Evolutionary conservation across 2,888 invertebrate genomes (phyloP).

Genomic region (Villa cingulata): DNA sequence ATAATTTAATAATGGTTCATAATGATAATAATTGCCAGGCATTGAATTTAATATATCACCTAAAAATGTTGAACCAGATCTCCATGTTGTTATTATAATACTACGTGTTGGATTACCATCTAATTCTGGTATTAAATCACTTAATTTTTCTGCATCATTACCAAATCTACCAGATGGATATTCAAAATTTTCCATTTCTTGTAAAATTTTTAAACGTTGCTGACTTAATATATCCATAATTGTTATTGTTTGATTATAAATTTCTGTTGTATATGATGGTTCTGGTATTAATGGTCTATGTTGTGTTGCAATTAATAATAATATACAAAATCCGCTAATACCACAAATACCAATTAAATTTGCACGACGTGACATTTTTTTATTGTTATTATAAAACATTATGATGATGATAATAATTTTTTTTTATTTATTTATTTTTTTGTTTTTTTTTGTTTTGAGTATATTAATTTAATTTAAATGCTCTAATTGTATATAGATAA

Average conservation of each 20-base stretch:
- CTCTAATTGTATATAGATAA: too few species aligned
- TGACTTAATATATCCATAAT: slow-evolving; percentile 44
- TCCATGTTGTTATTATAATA: slow-evolving; percentile 76
- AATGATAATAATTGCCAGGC: slow-evolving; percentile 80
- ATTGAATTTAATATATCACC: slow-evolving; percentile 73
- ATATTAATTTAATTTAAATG: too few species aligned
- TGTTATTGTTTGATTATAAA: slow-evolving; percentile 34
- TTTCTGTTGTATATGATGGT: slow-evolving; percentile 16
- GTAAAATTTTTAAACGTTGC: slow-evolving; percentile 41
- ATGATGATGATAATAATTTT: too few species aligned
- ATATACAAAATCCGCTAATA: slow-evolving; percentile 33
- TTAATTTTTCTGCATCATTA: slow-evolving; percentile 42
- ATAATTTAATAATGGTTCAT: slow-evolving; percentile 74
- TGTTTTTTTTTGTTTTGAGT: too few species aligned
- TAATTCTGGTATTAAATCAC: slow-evolving; percentile 53
- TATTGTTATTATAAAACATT: not conserved
- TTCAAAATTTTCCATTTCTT: slow-evolving; percentile 46
- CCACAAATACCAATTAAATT: slow-evolving; percentile 36
- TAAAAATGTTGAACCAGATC: slow-evolving; percentile 80
- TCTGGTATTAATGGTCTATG: slow-evolving; percentile 29
- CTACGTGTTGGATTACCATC: slow-evolving; percentile 61
- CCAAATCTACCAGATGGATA: slow-evolving; percentile 44
- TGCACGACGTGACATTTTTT: slow-evolving; percentile 32
- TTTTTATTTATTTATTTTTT: not conserved
- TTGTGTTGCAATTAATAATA: slow-evolving; percentile 35